Base-by-base conservation (phyloP, 2,797 vertebrate species). In the Manis pentadactyla region DNA sequence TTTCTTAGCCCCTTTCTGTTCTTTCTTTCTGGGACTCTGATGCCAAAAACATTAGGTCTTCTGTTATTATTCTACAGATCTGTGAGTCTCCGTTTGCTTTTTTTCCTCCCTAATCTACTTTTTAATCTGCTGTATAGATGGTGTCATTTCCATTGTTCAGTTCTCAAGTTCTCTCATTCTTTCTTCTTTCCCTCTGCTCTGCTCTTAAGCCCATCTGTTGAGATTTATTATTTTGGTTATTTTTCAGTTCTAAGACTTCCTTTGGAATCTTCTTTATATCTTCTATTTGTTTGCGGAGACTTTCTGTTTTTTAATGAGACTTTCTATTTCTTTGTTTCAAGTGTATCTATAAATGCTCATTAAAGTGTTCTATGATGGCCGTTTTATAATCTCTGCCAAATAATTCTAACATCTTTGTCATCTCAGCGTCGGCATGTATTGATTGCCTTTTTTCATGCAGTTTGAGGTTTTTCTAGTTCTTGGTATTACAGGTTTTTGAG, bases 191-290 rank as follows among this genome's bases (percentile, higher is more conserved):
- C 5, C 11, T 85, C 7, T 21, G 5, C 21, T 88, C n/a, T 73
- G 8, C 49, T 46, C 7, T 64, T 64, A 25, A 90, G 11, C 21
- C 34, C 18, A 57, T 83, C 25, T 71, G 19, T 74, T 84, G 31
- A 46, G 5, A 42, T 71, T 34, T 90, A 46, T 61, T 27, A 37
- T 66, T 42, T 71, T 64, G 4, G 17, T 66, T 74, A 77, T 34
- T 84, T 73, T 89, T 89, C 12, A 78, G 7, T 78, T 93, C 49
- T 78, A 78, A 96, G 83, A 66, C 90, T 73, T 94, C 31, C 25
- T 13, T 34, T 69, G 18, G 12, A 77, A 13, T 88, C 21, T 39
- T 66, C 74, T 94, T 83, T 84, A 27, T n/a, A 78, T 83, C 49
- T 71, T 73, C 23, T 73, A 1, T 53, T 84, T 75, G 37, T 81